These are phyloP conservation scores for Drosophila nigromelanica DNA, from an alignment of 1,140 invertebrate species.

Conservation along the genomic window DNA sequence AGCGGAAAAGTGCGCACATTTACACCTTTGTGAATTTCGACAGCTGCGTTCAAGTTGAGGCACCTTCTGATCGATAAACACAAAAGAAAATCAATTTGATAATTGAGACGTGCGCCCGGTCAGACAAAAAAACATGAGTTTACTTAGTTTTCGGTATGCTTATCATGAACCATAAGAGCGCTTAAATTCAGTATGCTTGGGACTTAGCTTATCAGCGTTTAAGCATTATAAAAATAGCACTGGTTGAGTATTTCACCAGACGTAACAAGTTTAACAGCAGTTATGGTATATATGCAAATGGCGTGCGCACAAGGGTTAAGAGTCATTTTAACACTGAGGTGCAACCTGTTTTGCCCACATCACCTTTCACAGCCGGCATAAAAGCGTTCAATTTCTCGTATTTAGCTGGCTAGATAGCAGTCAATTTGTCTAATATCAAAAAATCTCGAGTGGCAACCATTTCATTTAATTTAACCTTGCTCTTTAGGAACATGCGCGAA, in stretches of 20 bases:
- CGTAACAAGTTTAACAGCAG: neutral
- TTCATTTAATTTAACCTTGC: conserved; percentile 38
- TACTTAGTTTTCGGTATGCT: neutral
- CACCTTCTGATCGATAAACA: conserved; percentile 20
- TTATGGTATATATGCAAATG: neutral
- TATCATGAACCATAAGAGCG: conserved; percentile 5
- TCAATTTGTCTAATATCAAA: conserved; percentile 20
- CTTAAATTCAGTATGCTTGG: conserved; percentile 1
- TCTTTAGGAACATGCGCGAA: neutral
- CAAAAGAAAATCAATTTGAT: conserved; percentile 25
- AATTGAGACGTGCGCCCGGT: conserved; percentile 14
- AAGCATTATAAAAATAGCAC: conserved; percentile 10
- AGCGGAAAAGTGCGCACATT: neutral
- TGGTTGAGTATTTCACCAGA: conserved; percentile 23
- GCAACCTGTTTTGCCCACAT: conserved; percentile 3
- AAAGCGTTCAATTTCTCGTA: neutral
- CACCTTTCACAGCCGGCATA: neutral
- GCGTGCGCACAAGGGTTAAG: conserved; percentile 6
- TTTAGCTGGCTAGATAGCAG: neutral
- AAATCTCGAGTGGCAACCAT: conserved; percentile 22
- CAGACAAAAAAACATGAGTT: neutral
- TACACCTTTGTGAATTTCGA: conserved; percentile 15
- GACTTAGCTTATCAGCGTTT: conserved; percentile 27
- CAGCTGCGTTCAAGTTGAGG: conserved; percentile 11
- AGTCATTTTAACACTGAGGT: neutral